Percentiles rank a stretch among this genome's conserved stretches.
Evolutionary conservation across 2,888 invertebrate genomes (phyloP).

Genomic region (Xanthia icteritia): DNA sequence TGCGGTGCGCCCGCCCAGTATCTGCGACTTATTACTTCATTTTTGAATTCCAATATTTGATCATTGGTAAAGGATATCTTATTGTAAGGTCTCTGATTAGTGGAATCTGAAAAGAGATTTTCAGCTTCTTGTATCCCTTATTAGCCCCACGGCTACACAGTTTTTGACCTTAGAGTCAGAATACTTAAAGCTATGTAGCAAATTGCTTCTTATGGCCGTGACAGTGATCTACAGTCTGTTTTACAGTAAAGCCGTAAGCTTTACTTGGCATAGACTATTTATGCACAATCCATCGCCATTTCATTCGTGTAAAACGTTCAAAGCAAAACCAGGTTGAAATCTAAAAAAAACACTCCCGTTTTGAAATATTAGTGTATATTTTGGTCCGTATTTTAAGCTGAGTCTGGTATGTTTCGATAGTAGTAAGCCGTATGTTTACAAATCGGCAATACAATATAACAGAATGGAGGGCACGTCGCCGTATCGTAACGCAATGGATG

Average conservation of each 20-base stretch:
- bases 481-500: conserved; percentile 69
- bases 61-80: conserved; percentile 35
- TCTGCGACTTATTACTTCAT: conserved; percentile 71
- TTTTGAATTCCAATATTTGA: conserved; percentile 57
- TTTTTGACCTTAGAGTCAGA: not conserved
- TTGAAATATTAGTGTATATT: conserved; percentile 48
- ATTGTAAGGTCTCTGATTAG: not conserved
- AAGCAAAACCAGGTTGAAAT: conserved; percentile 5
- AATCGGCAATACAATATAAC: conserved; percentile 69
- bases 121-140: not conserved
- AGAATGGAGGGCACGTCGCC: conserved; percentile 67
- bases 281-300: not conserved
- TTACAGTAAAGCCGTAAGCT: not conserved
- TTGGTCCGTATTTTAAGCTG: conserved; percentile 47
- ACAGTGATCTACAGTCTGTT: too few relatives aligned
- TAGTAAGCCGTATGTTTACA: conserved; percentile 67
- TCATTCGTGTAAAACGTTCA: conserved; percentile 2
- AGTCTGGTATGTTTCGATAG: conserved; percentile 49
- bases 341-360: conserved; percentile 23
- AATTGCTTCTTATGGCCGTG: not conserved
- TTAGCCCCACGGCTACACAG: not conserved
- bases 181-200: not conserved
- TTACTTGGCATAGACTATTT: not conserved
- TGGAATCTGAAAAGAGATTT: not conserved
- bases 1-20: conserved; percentile 68